These are phyloP conservation scores for Rhabdornis inornatus DNA, from an alignment of 2,113 vertebrate genomes.

Conservation along the genomic window DNA sequence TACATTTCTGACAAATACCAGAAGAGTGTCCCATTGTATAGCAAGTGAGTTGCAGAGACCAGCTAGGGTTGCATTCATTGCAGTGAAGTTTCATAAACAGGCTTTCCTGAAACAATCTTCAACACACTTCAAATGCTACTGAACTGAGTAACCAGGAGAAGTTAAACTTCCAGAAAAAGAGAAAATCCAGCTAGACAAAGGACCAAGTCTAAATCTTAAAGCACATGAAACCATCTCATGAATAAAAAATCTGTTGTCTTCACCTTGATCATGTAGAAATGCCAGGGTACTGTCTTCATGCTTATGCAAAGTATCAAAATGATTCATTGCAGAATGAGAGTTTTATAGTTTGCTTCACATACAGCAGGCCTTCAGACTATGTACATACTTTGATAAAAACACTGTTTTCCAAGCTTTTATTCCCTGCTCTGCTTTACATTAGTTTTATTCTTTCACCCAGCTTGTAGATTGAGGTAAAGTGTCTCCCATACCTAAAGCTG, in stretches of 20 bases:
- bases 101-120: background rate
- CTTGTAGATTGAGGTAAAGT: background rate
- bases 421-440: background rate
- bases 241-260: background rate
- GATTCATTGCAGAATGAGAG: background rate
- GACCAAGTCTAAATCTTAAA: background rate
- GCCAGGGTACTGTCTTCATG: background rate
- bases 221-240: background rate
- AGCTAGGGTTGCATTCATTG: background rate
- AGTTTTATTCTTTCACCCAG: background rate
- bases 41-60: background rate
- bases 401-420: background rate
- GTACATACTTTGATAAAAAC: fast-evolving
- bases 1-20: constrained; percentile 18
- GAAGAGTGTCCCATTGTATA: constrained; percentile 37
- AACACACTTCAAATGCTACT: background rate
- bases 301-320: background rate
- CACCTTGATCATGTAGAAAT: background rate
- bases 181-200: background rate
- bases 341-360: background rate
- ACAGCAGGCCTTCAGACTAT: background rate
- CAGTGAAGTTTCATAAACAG: background rate
- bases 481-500: background rate
- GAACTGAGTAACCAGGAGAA: background rate
- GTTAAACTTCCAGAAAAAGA: background rate